Percentiles rank a stretch among this genome's conserved stretches.
Evolutionary conservation across 2,113 vertebrate species (phyloP).

Genomic region (Mus spicilegus): DNA sequence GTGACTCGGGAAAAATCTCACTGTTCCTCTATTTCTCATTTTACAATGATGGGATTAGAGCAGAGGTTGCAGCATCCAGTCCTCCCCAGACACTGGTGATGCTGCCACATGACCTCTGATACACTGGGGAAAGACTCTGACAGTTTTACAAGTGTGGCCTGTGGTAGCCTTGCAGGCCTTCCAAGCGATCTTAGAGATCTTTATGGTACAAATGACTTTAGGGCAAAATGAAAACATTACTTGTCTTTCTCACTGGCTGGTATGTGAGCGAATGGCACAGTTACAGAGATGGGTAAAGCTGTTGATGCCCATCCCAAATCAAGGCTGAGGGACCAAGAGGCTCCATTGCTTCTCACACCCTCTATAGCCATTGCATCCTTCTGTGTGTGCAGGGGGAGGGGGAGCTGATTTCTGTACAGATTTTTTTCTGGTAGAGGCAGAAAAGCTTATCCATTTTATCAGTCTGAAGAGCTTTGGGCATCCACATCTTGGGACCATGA

Average conservation of each 20-base stretch:
- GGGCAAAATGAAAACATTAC: not conserved
- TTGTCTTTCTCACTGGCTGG: not conserved
- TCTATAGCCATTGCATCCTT: not conserved
- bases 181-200: not conserved
- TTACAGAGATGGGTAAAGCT: not conserved
- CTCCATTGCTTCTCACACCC: not conserved
- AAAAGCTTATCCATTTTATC: not conserved
- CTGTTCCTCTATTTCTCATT: not conserved
- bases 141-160: not conserved
- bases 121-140: not conserved
- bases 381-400: not conserved
- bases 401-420: not conserved
- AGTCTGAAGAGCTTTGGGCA: not conserved
- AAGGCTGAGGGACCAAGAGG: not conserved
- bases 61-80: not conserved
- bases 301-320: not conserved
- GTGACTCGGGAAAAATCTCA: not conserved
- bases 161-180: not conserved
- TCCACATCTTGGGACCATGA: not conserved
- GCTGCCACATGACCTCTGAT: not conserved
- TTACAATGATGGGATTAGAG: not conserved
- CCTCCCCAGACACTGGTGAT: not conserved
- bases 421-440: not conserved
- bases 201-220: not conserved
- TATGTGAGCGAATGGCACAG: not conserved